Percentiles rank a stretch among this genome's conserved stretches.
phyloP scores from a whole-genome alignment of 2,797 vertebrate species.

The Myoxocephalus aenaeus region DNA sequence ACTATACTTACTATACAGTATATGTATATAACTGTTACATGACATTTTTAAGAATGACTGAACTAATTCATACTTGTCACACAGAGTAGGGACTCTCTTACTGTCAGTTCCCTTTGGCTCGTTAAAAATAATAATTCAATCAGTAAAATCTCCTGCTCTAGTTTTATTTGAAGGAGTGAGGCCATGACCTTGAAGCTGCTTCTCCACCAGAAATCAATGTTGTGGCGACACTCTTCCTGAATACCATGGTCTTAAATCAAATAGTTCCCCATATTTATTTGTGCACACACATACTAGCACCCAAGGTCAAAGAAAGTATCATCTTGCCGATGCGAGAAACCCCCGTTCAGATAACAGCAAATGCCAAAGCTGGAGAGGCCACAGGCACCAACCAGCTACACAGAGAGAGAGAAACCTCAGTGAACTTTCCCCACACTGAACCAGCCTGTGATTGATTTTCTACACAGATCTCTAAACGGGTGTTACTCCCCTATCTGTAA shows the following conservation, averaged over 20 bases:
- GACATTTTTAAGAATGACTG: not conserved
- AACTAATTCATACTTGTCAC: not conserved
- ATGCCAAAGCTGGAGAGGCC: conserved; percentile 54
- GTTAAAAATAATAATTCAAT: conserved; percentile 10
- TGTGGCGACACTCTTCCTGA: conserved; percentile 42
- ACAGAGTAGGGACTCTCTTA: not conserved
- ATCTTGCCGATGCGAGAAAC: conserved; percentile 57
- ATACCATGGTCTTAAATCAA: conserved; percentile 43
- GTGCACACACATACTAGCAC: conserved; percentile 31
- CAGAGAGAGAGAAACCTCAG: conserved; percentile 52
- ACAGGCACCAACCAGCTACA: conserved; percentile 39
- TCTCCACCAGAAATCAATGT: conserved; percentile 54
- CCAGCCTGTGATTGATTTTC: conserved; percentile 76
- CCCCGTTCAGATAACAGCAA: conserved; percentile 51
- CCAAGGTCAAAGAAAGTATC: conserved; percentile 65
- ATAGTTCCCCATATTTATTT: conserved; percentile 43
- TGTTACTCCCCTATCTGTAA: conserved; percentile 76
- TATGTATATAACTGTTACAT: conserved; percentile 21
- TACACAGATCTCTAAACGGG: conserved; percentile 75
- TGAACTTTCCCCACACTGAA: conserved; percentile 66
- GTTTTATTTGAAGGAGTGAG: conserved; percentile 37
- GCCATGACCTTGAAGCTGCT: conserved; percentile 20
- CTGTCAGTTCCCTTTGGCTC: not conserved
- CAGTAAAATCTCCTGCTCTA: conserved; percentile 12
- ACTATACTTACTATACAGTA: not conserved